Evolutionary conservation across 2,888 invertebrate species (phyloP).

Genomic region (Lasius fuliginosus): DNA sequence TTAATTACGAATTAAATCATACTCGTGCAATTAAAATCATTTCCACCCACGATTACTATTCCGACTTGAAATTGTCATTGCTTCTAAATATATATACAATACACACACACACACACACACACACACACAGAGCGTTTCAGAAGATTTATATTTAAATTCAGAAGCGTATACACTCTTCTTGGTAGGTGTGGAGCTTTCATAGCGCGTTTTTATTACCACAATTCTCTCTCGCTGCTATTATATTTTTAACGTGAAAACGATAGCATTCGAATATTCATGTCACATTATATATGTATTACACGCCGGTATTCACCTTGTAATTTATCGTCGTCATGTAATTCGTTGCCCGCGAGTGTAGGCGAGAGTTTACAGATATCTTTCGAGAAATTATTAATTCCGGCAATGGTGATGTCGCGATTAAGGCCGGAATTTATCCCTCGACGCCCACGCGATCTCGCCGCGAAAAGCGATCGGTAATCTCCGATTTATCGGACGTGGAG

Average conservation of each 20-base stretch:
- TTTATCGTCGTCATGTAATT: constrained; percentile 49
- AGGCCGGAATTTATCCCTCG: constrained; percentile 69
- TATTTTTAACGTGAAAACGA: constrained; percentile 10
- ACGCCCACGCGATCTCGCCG: constrained; percentile 69
- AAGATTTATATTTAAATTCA: background rate
- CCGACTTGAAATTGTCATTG: background rate
- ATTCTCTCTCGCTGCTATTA: constrained; percentile 16
- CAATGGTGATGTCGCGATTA: constrained; percentile 70
- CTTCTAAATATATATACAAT: background rate
- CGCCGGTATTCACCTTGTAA: constrained; percentile 25
- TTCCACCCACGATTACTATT: background rate
- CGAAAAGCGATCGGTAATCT: constrained; percentile 74
- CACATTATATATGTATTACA: constrained; percentile 20
- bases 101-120: background rate
- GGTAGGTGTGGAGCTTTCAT: background rate
- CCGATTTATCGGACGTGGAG: constrained; percentile 68
- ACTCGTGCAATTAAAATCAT: background rate
- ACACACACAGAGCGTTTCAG: background rate
- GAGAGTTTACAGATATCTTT: constrained; percentile 59
- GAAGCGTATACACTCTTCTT: background rate
- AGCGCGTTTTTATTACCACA: constrained; percentile 2
- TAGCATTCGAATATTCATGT: constrained; percentile 26
- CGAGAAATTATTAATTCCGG: constrained; percentile 73
- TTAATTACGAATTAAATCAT: constrained; percentile 28
- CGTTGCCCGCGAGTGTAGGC: constrained; percentile 38